phyloP scores from a whole-genome alignment of 2,797 vertebrate species.

The Arctocebus calabarensis region DNA sequence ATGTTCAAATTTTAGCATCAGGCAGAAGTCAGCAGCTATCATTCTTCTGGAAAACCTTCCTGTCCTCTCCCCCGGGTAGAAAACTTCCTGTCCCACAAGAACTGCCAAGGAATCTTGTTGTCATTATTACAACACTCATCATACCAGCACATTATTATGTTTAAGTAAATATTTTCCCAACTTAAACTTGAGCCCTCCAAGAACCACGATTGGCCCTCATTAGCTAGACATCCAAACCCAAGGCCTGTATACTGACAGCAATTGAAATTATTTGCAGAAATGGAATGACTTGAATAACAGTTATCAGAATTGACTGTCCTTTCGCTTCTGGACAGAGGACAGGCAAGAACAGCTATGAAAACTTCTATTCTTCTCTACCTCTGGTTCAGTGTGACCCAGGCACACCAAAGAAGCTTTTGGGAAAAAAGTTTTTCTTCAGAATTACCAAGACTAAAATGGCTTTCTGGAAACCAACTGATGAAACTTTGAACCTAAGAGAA shows the following conservation, averaged over 20 bases:
- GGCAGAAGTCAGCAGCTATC: background rate
- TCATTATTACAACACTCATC: background rate
- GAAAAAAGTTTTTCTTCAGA: background rate
- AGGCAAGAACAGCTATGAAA: background rate
- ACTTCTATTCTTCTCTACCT: background rate
- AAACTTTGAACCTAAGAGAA: background rate
- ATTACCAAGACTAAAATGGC: background rate
- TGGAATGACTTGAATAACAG: background rate
- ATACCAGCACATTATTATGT: background rate
- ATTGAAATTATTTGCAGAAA: background rate
- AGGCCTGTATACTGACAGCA: background rate
- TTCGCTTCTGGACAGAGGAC: background rate
- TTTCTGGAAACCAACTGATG: constrained; percentile 2
- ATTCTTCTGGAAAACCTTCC: background rate
- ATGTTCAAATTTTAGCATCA: background rate
- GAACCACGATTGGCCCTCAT: background rate
- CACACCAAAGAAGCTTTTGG: background rate
- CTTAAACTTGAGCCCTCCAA: background rate
- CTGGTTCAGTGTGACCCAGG: background rate
- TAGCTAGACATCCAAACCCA: accelerated
- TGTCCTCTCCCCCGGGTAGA: background rate
- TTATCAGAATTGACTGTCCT: background rate
- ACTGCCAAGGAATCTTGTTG: background rate
- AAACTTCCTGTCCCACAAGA: background rate
- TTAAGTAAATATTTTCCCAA: background rate